Evolutionary conservation across 2,888 invertebrate species (phyloP), one percentile per base, ranked within the genome.

Genomic region (Chorisops tibialis): DNA sequence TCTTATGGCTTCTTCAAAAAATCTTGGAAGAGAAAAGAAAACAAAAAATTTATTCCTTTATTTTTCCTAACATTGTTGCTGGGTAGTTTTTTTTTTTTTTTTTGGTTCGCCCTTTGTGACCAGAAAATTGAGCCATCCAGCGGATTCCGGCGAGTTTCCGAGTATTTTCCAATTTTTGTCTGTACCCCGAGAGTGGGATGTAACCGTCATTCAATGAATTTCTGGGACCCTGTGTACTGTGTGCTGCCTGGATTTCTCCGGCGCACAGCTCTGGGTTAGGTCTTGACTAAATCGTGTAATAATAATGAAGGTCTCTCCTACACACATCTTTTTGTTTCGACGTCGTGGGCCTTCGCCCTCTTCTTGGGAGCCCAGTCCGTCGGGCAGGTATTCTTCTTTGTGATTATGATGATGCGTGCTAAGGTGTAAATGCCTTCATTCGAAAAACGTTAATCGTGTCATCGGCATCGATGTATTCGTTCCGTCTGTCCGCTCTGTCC

Each of bases 401-500:
- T 56, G 56, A 56, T 56, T 56, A 56, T 56, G 56, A 56, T 43
- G 56, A 56, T 56, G 56, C 43, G 56, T 56, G 56, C 45, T 45
- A 56, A 56, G 56, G 56, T 56, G 56, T 56, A 56, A 56, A 56
- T 56, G 45, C 56, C 56, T 56, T 56, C 45, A 56, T 56, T 56
- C 45, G 56, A 56, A 56, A 30, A 45, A 56, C 30, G 45, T 56
- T 56, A 56, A 56, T 43, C 43, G 56, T 56, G 43, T 56, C 56
- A 56, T 56, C 56, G 43, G 24, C 56, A 45, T 56, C 45, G 45
- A 56, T 56, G 56, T 56, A 30, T 43, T 43, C 41, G 41, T 14
- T 24, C 41, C 41, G 16, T 24, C 16, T 5, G 41, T 41, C 41
- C n/a, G 41, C 41, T 16, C 16, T 6, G 16, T 9, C 6, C 11